These are phyloP conservation scores for Petrocephalus zakoni DNA, from an alignment of 2,113 vertebrate genomes.

Conservation along the genomic window DNA sequence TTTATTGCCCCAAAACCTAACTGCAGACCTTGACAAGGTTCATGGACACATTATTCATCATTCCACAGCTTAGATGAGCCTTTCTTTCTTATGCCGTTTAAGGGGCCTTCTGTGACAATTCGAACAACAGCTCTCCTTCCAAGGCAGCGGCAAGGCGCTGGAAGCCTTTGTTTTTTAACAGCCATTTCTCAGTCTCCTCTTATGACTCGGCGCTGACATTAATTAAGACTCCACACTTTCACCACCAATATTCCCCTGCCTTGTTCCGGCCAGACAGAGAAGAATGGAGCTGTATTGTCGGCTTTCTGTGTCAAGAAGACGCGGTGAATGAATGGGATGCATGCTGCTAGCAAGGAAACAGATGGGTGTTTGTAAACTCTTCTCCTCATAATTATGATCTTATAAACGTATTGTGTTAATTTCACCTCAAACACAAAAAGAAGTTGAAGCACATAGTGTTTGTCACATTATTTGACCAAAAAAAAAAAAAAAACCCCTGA, in stretches of 20 bases:
- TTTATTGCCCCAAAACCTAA: conserved; percentile 12
- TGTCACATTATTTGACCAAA: not conserved
- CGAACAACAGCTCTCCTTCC: not conserved
- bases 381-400: not conserved
- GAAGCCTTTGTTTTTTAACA: not conserved
- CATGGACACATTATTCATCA: not conserved
- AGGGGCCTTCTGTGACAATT: not conserved
- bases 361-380: not conserved
- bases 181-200: not conserved
- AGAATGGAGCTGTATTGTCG: not conserved
- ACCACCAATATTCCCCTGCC: not conserved
- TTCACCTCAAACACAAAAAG: not conserved
- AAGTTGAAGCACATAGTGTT: not conserved
- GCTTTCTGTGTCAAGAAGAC: not conserved
- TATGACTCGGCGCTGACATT: not conserved
- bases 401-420: not conserved
- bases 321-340: not conserved
- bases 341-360: no score
- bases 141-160: not conserved
- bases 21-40: conserved; percentile 18
- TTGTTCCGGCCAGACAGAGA: conserved; percentile 2
- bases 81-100: not conserved
- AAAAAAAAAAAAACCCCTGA: not conserved
- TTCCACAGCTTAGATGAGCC: not conserved
- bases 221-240: conserved; percentile 5